Base-by-base conservation (phyloP, 1,140 invertebrate species). In the Radopholus similis region DNA sequence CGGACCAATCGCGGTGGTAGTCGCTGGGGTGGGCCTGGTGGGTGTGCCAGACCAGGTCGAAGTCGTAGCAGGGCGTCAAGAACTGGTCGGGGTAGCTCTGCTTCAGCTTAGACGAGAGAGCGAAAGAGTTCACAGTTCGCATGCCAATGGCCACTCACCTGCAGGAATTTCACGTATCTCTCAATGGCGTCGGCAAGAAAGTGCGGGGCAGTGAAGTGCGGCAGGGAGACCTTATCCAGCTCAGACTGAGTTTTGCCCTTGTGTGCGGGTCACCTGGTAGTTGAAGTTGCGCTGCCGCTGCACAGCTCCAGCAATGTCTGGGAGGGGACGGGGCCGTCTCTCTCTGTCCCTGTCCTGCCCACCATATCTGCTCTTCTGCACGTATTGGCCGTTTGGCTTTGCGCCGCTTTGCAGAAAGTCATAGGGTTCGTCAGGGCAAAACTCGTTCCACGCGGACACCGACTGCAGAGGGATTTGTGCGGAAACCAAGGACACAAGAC, bases 21-120 rank as follows among this genome's bases (percentile, higher is more conserved):
- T 64, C 54, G 26, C 38, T 18, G 21, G 63, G 63, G 11, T 64
- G 54, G 37, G 70, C 70, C 44, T 86, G 84, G 74, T 86, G 85
- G 15, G 83, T 80, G 67, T 86, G 85, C 85, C 85, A 86, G 28
- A 85, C 78, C 23, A 86, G 62, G 69, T 86, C 84, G 70, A 83
- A 85, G 66, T 85, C 85, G 62, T 86, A 86, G 72, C 85, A 86
- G 0, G 85, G 85, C 2, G 85, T 85, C 15, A 86, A 72, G 67
- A 85, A 86, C 28, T 77, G 70, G 26, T 83, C 82, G 8, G 79
- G 70, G 66, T 85, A 81, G 5, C 76, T 71, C 55, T 77, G 73
- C 51, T 73, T 86, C 21, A 86, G 66, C 60, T n/a, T n/a, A n/a
- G n/a, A n/a, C n/a, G n/a, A n/a, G n/a, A n/a, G n/a, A n/a, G n/a